Evolutionary conservation across 2,797 vertebrate genomes (phyloP).

Genomic region (Thripadectes ignobilis): DNA sequence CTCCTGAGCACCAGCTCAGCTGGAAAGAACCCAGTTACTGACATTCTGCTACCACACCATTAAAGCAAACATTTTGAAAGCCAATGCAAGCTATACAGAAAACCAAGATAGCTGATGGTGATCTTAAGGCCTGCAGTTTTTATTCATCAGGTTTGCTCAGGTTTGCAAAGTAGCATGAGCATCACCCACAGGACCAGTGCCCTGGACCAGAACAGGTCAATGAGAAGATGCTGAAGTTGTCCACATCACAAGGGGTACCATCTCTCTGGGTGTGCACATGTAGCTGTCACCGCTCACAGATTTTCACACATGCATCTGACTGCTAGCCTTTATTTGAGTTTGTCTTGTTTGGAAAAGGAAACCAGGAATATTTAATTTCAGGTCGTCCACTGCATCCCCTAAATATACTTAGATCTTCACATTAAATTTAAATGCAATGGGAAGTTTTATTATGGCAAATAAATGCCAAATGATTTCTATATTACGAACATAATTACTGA

Average conservation of each 20-base stretch:
- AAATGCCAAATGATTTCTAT: slow-evolving; percentile 48
- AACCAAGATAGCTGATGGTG: not conserved
- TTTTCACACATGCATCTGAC: not conserved
- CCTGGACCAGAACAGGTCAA: not conserved
- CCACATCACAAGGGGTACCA: not conserved
- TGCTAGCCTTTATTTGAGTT: not conserved
- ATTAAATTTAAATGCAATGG: slow-evolving; percentile 22
- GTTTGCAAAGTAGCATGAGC: not conserved
- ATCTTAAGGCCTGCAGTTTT: not conserved
- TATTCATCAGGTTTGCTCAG: not conserved
- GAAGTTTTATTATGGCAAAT: slow-evolving; percentile 50
- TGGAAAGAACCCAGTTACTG: not conserved
- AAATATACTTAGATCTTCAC: slow-evolving; percentile 33
- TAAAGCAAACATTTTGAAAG: not conserved
- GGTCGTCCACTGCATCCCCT: not conserved
- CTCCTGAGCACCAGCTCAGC: not conserved
- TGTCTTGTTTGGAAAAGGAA: slow-evolving; percentile 18
- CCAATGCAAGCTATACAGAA: not conserved
- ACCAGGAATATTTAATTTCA: slow-evolving; percentile 38
- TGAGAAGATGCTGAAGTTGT: not conserved
- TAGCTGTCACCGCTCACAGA: not conserved
- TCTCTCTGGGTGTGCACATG: not conserved
- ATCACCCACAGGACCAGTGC: not conserved
- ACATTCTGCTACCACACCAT: not conserved
- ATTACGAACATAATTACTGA: slow-evolving; percentile 51